Conservation (phyloP, 2,888 invertebrate genomes). For the Drosophila siamana region DNA sequence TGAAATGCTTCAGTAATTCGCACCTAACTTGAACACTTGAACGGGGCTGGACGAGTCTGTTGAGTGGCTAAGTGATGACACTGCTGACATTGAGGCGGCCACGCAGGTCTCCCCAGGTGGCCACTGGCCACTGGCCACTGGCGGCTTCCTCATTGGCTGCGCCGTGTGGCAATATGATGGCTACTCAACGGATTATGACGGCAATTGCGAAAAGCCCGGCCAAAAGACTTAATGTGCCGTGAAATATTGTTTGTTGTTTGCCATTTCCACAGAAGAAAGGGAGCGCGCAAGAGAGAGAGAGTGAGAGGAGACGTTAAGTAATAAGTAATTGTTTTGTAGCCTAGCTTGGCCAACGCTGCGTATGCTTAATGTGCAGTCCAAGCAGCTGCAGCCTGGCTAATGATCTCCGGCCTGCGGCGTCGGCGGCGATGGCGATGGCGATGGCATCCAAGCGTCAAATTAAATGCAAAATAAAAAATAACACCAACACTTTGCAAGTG, state of each 20-base stretch:
- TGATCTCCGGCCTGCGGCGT: constrained; percentile 43
- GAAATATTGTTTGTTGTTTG: constrained; percentile 55
- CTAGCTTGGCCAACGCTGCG: constrained; percentile 34
- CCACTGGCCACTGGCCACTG: not conserved
- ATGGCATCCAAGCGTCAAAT: constrained; percentile 61
- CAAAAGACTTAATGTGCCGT: constrained; percentile 61
- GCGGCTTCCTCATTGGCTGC: constrained; percentile 45
- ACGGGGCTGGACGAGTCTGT: not conserved
- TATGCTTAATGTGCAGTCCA: constrained; percentile 55
- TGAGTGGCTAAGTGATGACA: constrained; percentile 23
- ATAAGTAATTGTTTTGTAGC: constrained; percentile 46
- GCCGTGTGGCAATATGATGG: constrained; percentile 44
- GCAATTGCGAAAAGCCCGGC: constrained; percentile 43
- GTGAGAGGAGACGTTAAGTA: constrained; percentile 40
- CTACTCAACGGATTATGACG: constrained; percentile 22
- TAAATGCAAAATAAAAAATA: constrained; percentile 51
- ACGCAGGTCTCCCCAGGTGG: constrained; percentile 29
- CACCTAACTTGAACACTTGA: constrained; percentile 14
- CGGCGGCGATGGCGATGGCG: constrained; percentile 23
- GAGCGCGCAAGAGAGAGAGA: not conserved
- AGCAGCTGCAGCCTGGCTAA: constrained; percentile 49
- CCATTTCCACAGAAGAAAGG: constrained; percentile 26
- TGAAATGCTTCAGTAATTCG: constrained; percentile 46
- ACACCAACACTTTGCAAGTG: constrained; percentile 54
- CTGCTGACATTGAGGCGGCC: constrained; percentile 40